These are phyloP conservation scores for Lamellibrachia columna DNA, from an alignment of 2,888 invertebrate species.

Conservation along the genomic window DNA sequence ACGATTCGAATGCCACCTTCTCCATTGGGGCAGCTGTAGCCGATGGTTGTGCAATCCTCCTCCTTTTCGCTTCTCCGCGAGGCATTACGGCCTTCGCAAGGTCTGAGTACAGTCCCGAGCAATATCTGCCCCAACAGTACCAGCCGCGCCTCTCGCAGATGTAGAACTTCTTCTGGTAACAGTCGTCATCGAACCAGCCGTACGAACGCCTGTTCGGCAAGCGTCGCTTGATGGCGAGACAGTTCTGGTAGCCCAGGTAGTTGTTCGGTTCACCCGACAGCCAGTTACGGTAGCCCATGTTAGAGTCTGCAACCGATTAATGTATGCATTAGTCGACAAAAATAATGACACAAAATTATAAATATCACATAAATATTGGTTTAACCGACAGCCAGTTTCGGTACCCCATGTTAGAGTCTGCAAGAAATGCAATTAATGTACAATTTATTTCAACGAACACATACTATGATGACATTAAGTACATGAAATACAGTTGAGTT, in stretches of 20 bases:
- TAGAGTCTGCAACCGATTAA: background rate
- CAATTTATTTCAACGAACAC: too few relatives aligned
- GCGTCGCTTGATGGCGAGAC: background rate
- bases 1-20: background rate
- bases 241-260: background rate
- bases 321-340: background rate
- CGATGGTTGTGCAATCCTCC: background rate
- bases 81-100: background rate
- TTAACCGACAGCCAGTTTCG: background rate
- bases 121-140: background rate
- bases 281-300: background rate
- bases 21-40: background rate
- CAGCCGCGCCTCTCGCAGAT: background rate
- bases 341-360: too few relatives aligned
- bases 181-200: background rate
- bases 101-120: background rate
- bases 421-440: too few relatives aligned
- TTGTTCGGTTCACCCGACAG: background rate
- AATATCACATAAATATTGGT: background rate
- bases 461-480: too few relatives aligned
- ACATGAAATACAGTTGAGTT: too few relatives aligned
- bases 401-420: background rate
- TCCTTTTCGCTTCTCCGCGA: background rate
- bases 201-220: background rate
- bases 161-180: constrained; percentile 5